These are phyloP conservation scores for Rhinichthys klamathensis DNA, from an alignment of 2,113 vertebrate genomes.

Conservation along the genomic window DNA sequence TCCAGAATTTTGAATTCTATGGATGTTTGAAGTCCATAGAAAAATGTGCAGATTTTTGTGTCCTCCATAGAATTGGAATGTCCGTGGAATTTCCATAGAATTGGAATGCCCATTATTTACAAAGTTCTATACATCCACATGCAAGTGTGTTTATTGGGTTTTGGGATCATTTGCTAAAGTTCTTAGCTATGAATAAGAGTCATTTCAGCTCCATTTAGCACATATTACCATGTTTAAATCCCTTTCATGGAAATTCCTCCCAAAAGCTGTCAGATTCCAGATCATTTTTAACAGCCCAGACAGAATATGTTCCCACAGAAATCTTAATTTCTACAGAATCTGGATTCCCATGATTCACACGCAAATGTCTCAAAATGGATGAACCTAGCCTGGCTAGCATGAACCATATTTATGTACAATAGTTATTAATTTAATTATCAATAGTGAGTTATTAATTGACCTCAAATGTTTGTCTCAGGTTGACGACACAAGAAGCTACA, in stretches of 20 bases:
- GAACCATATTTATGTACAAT: not conserved
- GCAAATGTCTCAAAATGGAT: not conserved
- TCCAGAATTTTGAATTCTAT: not conserved
- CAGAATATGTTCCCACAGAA: not conserved
- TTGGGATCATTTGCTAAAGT: not conserved
- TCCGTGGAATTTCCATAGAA: no score
- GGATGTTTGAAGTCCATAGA: no score
- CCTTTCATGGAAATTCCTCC: no score
- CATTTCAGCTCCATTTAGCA: not conserved
- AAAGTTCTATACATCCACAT: not conserved
- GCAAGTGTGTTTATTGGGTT: no score
- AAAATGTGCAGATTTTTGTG: no score
- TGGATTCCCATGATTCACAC: not conserved
- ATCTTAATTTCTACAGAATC: not conserved
- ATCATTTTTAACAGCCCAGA: not conserved
- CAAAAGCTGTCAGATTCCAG: no score
- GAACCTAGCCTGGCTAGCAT: no score
- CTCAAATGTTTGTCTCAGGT: constrained; percentile 68
- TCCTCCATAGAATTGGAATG: no score
- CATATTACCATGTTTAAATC: no score
- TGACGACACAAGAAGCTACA: constrained; percentile 75
- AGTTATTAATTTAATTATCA: not conserved
- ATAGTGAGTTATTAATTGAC: not conserved
- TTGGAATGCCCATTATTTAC: no score
- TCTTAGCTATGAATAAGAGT: not conserved